A percentile compares a stretch with the other conserved stretches of the same genome.
These are phyloP conservation scores for Bruchidius siliquastri DNA, from an alignment of 2,888 invertebrate species.

Conservation along the genomic window DNA sequence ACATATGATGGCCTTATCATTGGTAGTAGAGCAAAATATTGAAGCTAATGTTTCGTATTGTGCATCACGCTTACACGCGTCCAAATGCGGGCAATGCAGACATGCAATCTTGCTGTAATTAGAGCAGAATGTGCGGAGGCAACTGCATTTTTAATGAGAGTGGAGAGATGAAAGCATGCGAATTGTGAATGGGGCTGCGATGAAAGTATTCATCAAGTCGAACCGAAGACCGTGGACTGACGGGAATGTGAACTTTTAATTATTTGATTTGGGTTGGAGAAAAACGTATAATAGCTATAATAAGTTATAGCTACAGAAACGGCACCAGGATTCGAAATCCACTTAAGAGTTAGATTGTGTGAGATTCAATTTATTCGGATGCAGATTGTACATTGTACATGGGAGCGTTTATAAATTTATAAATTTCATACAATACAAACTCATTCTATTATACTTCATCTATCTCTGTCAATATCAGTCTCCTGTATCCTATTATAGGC, in stretches of 20 bases:
- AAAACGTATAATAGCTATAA: neutral
- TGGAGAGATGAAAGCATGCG: neutral
- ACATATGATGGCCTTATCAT: too few relatives aligned
- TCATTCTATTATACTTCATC: too few relatives aligned
- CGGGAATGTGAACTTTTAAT: neutral
- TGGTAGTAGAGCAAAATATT: neutral
- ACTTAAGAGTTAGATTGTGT: neutral
- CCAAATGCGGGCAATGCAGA: neutral
- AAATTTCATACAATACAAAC: too few relatives aligned
- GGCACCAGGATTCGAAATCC: conserved; percentile 4
- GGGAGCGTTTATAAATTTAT: too few relatives aligned
- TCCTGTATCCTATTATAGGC: too few relatives aligned
- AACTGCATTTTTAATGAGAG: neutral
- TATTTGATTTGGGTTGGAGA: neutral
- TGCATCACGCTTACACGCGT: neutral
- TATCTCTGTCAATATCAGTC: too few relatives aligned
- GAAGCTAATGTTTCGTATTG: neutral
- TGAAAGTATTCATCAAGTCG: neutral
- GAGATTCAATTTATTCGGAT: neutral
- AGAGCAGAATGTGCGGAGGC: neutral
- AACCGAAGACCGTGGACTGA: neutral
- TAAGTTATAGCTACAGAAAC: too few relatives aligned
- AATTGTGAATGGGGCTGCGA: neutral
- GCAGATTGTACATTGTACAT: too few relatives aligned
- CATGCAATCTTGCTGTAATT: neutral